Conservation (phyloP, 2,797 vertebrate genomes). For the Rhincodon typus region DNA sequence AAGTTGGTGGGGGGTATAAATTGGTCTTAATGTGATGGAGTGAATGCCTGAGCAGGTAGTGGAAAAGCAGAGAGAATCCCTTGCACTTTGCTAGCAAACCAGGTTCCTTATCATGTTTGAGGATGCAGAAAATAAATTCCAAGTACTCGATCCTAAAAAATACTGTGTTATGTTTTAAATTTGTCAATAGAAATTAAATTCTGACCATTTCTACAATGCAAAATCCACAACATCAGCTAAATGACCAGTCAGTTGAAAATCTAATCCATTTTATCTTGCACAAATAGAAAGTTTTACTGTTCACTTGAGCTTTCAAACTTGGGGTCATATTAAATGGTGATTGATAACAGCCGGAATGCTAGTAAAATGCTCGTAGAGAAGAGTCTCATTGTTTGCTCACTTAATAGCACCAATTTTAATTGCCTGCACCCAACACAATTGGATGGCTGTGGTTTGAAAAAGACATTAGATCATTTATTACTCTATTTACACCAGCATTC, state of each 20-base stretch:
- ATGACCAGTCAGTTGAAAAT: neutral
- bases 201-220: too few species aligned
- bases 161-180: neutral
- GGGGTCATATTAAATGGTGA: neutral
- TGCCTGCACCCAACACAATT: neutral
- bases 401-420: neutral
- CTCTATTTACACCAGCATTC: neutral
- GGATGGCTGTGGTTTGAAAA: neutral
- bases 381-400: neutral
- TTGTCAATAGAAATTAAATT: too few species aligned
- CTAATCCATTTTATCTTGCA: neutral
- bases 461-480: neutral
- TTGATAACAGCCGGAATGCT: neutral
- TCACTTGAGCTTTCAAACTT: neutral
- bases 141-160: neutral
- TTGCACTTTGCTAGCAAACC: neutral
- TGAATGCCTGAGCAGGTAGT: neutral
- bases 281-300: neutral
- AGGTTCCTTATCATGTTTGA: neutral
- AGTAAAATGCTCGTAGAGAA: neutral
- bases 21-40: neutral
- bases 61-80: neutral
- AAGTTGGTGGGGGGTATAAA: neutral
- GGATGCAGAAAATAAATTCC: neutral
- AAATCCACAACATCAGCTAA: too few species aligned